Evolutionary conservation across 2,113 vertebrate species (phyloP).

Genomic region (Gavialis gangeticus): DNA sequence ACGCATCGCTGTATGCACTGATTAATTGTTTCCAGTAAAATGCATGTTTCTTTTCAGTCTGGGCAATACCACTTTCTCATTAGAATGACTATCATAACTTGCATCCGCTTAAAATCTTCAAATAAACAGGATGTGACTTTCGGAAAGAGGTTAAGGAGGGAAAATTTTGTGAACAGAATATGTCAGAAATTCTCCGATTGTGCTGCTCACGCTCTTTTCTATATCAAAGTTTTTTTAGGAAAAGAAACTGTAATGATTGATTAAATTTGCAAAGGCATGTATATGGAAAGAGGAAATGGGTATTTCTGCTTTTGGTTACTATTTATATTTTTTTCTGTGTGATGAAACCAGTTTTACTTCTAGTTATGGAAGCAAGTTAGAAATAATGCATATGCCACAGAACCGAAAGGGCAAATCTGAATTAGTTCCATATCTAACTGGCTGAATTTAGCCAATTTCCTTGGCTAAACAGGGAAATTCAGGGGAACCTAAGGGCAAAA

Average conservation of each 20-base stretch:
- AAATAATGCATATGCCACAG: background rate
- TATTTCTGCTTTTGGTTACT: background rate
- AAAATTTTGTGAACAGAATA: background rate
- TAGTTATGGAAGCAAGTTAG: background rate
- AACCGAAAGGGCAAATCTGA: background rate
- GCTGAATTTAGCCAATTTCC: too few species aligned
- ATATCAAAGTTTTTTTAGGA: constrained; percentile 30
- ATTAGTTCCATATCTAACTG: background rate
- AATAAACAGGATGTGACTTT: background rate
- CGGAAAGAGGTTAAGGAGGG: background rate
- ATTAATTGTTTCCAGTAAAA: background rate
- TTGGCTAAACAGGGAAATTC: too few species aligned
- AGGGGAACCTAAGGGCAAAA: too few species aligned
- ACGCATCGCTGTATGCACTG: background rate
- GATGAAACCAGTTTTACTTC: background rate
- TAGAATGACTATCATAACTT: background rate
- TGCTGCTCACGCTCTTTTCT: background rate
- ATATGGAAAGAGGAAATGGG: constrained; percentile 68
- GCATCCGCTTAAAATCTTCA: background rate
- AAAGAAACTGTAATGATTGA: constrained; percentile 8
- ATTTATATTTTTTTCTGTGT: constrained; percentile 15
- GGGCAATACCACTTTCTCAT: background rate
- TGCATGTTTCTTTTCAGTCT: background rate
- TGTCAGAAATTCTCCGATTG: background rate
- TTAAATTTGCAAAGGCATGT: constrained; percentile 37